phyloP scores from a whole-genome alignment of 2,888 invertebrate genomes.

The Ecliptopera silaceata region DNA sequence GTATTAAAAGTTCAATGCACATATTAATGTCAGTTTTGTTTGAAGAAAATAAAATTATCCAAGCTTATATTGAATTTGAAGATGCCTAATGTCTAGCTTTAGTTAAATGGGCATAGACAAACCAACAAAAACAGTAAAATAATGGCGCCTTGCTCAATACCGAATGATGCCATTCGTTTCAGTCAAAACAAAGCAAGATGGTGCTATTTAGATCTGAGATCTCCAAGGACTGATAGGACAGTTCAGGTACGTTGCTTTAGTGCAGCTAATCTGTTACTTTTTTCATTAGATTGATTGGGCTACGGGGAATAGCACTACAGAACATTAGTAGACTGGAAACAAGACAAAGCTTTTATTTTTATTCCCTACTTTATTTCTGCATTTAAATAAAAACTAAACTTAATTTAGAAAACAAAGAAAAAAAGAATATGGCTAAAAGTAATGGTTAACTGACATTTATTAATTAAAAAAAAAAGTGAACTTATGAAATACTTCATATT shows the following conservation, averaged over 20 bases:
- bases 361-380: no score
- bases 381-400: no score
- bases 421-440: no score
- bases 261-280: slow-evolving; percentile 27
- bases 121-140: slow-evolving; percentile 16
- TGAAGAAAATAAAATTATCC: no score
- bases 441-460: no score
- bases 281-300: slow-evolving; percentile 25
- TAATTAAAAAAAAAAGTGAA: no score
- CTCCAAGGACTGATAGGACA: slow-evolving; percentile 38
- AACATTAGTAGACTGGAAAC: slow-evolving; percentile 3
- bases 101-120: background rate
- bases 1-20: no score
- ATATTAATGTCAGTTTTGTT: no score
- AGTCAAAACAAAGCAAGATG: slow-evolving; percentile 27
- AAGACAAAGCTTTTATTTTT: no score
- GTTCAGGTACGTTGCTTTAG: slow-evolving; percentile 17
- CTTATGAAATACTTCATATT: no score
- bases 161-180: slow-evolving; percentile 26
- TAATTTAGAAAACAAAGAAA: no score
- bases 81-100: slow-evolving; percentile 7
- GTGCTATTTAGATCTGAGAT: slow-evolving; percentile 34
- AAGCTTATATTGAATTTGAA: background rate
- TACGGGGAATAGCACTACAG: slow-evolving; percentile 15
- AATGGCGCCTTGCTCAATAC: slow-evolving; percentile 28